Evolutionary conservation across 2,888 invertebrate species (phyloP).

Genomic region (Mesorhabditis spiculigera): DNA sequence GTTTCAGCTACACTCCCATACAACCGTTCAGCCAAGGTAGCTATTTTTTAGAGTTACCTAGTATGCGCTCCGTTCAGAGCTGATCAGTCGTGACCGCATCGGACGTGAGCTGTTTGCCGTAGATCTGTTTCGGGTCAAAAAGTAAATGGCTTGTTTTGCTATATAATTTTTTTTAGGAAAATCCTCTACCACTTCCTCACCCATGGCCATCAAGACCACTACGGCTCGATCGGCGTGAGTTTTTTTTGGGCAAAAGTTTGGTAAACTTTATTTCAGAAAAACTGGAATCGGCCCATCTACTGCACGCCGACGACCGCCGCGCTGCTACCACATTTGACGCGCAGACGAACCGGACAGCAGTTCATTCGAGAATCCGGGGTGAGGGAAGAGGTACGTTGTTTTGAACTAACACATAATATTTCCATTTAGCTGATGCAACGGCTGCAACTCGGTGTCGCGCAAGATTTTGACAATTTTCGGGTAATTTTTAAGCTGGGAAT

Average conservation of each 20-base stretch:
- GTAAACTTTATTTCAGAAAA: not conserved
- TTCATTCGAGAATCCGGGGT: not conserved
- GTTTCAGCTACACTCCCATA: too few species aligned
- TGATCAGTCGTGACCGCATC: too few species aligned
- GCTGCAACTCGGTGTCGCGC: not conserved
- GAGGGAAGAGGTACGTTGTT: not conserved
- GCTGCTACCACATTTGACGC: conserved; percentile 3
- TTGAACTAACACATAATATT: not conserved
- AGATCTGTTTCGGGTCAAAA: too few species aligned
- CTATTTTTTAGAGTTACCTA: too few species aligned
- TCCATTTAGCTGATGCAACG: not conserved
- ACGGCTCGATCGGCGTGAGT: not conserved
- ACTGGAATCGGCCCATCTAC: not conserved
- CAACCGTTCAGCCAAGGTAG: too few species aligned
- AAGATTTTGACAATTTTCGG: not conserved
- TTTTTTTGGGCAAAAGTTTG: too few species aligned
- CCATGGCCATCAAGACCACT: not conserved
- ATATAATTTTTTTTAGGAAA: not conserved
- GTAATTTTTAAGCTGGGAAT: not conserved
- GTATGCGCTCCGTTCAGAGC: too few species aligned
- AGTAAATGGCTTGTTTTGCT: too few species aligned
- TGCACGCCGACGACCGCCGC: not conserved
- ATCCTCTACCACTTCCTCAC: not conserved
- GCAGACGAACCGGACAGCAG: too few species aligned
- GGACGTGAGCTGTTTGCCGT: too few species aligned